Percentiles rank a stretch among this genome's conserved stretches.
These are phyloP conservation scores for Diplosoma virens DNA, from an alignment of 23 tunicate species.

Conservation along the genomic window DNA sequence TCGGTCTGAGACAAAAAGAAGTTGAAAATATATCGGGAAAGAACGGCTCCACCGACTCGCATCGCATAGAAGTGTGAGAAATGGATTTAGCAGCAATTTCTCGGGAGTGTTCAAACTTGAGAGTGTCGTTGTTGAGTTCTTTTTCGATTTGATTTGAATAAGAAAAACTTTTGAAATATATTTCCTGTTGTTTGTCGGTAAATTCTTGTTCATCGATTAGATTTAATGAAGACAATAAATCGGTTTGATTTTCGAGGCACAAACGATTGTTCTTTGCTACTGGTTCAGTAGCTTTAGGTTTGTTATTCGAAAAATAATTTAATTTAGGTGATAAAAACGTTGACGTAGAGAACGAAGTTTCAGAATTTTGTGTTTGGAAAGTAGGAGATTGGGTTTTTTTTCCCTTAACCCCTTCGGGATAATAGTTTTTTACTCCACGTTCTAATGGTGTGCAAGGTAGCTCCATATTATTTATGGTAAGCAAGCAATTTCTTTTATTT, in stretches of 20 bases:
- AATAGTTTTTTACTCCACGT: conserved; percentile 71
- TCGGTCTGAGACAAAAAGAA: not conserved
- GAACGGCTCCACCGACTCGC: conserved; percentile 18
- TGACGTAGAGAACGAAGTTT: too few relatives aligned
- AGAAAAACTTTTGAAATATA: not conserved
- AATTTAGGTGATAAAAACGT: too few relatives aligned
- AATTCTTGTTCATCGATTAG: not conserved
- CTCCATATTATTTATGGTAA: not conserved
- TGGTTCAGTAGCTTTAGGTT: too few relatives aligned
- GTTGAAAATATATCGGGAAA: conserved; percentile 35
- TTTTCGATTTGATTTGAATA: not conserved
- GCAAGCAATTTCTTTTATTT: too few relatives aligned
- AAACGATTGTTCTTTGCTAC: too few relatives aligned
- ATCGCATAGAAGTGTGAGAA: not conserved
- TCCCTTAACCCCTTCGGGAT: conserved; percentile 59
- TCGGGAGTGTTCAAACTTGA: not conserved
- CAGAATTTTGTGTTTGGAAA: not conserved
- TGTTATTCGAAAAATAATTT: too few relatives aligned
- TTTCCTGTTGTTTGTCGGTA: not conserved
- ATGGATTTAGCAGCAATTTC: not conserved
- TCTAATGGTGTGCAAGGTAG: conserved; percentile 50
- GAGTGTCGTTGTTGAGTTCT: not conserved
- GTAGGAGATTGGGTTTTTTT: conserved; percentile 3
- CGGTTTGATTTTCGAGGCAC: too few relatives aligned
- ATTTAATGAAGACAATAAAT: not conserved